phyloP scores from a whole-genome alignment of 2,113 vertebrate species.

The Callipepla californica region DNA sequence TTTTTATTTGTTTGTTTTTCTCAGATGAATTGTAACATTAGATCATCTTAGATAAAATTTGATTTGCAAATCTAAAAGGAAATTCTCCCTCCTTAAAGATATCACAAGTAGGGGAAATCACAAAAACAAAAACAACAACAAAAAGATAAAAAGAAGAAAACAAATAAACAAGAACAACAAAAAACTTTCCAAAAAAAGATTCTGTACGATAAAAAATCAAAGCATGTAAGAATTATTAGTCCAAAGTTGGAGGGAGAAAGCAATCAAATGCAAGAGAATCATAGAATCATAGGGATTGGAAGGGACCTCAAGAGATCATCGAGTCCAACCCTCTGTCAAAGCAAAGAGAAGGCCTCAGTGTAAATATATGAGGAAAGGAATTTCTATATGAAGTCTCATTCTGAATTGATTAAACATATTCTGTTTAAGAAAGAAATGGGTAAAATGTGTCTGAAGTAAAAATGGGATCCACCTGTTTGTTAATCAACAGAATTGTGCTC shows the following conservation, averaged over 20 bases:
- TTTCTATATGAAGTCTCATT: background rate
- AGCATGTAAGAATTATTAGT: background rate
- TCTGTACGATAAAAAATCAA: background rate
- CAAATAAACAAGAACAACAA: fast-evolving
- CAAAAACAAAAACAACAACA: background rate
- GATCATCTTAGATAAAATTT: background rate
- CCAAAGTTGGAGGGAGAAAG: background rate
- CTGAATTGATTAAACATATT: background rate
- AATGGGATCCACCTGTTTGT: background rate
- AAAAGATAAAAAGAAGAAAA: background rate
- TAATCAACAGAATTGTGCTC: background rate
- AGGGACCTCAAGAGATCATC: no score
- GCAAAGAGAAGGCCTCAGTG: background rate
- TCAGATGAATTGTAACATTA: background rate
- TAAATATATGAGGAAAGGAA: background rate
- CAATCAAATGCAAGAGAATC: background rate
- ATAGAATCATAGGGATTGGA: no score
- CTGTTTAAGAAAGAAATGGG: background rate
- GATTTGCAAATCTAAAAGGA: background rate
- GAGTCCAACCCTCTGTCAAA: no score
- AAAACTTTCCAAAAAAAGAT: background rate
- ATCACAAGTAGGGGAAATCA: fast-evolving
- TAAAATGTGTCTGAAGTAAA: background rate
- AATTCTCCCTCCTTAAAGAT: background rate
- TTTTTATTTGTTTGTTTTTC: background rate